These are phyloP conservation scores for Pissodes strobi DNA, from an alignment of 1,140 invertebrate genomes.

Conservation along the genomic window DNA sequence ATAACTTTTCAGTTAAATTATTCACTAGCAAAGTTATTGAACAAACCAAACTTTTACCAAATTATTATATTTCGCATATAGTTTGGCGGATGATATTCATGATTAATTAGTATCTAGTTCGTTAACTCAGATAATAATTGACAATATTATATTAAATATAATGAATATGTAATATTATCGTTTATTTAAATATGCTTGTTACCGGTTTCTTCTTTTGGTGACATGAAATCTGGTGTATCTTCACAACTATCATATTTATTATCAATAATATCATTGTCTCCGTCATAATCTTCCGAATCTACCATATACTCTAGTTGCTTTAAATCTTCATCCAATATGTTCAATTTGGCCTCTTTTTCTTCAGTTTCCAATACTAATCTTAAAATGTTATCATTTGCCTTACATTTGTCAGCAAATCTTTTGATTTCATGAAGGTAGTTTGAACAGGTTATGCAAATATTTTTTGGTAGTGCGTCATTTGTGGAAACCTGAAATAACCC, in stretches of 20 bases:
- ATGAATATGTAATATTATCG: too few species aligned
- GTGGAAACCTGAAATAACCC: slow-evolving; percentile 32
- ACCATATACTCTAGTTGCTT: neutral
- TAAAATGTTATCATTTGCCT: slow-evolving; percentile 27
- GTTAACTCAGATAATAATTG: too few species aligned
- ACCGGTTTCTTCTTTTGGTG: slow-evolving; percentile 10
- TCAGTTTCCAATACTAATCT: slow-evolving; percentile 23
- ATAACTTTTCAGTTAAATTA: too few species aligned
- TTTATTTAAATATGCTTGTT: neutral
- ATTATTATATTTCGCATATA: too few species aligned
- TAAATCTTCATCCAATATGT: slow-evolving; percentile 18
- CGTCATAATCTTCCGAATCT: slow-evolving; percentile 8
- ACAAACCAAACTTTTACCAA: too few species aligned
- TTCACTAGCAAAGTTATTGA: too few species aligned
- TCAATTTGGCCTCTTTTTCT: slow-evolving; percentile 14
- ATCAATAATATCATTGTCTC: slow-evolving; percentile 13
- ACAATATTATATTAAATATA: too few species aligned
- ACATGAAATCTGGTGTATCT: slow-evolving; percentile 14
- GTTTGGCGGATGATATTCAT: too few species aligned
- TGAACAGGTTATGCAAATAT: slow-evolving; percentile 29
- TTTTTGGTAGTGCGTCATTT: slow-evolving; percentile 27
- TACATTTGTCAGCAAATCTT: slow-evolving; percentile 33
- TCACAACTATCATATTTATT: slow-evolving; percentile 26
- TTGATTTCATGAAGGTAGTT: slow-evolving; percentile 32
- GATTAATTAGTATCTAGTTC: too few species aligned